Evolutionary conservation across 1,140 invertebrate genomes (phyloP).

Genomic region (Saccostrea cuccullata): DNA sequence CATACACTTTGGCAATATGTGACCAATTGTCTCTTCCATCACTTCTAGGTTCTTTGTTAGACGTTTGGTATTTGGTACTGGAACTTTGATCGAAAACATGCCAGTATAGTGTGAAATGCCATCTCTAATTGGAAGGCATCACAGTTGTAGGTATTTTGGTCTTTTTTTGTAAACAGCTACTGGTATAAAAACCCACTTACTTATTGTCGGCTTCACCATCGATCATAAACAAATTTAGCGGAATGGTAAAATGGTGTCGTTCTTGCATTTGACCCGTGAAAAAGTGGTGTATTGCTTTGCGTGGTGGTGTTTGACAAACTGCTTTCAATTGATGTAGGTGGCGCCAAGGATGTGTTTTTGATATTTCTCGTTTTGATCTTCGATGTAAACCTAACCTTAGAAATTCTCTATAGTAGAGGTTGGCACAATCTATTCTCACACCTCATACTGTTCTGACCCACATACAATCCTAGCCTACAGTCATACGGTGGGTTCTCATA

Average conservation of each 20-base stretch:
- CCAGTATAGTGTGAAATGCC: conserved; percentile 44
- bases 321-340: background rate
- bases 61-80: background rate
- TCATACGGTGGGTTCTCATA: background rate
- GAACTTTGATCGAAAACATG: conserved; percentile 58
- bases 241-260: conserved; percentile 24
- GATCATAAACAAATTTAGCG: conserved; percentile 63
- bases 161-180: conserved; percentile 60
- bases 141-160: conserved; percentile 51
- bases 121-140: conserved; percentile 57
- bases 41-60: background rate
- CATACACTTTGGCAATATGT: conserved; percentile 38
- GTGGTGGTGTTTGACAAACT: background rate
- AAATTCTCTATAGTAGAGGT: background rate
- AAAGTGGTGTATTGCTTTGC: background rate
- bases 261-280: background rate
- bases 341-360: background rate
- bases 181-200: conserved; percentile 62
- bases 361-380: background rate
- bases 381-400: background rate
- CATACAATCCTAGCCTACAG: background rate
- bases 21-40: background rate
- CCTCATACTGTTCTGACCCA: background rate
- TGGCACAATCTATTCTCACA: background rate
- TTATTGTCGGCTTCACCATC: conserved; percentile 59